These are phyloP conservation scores for Drosophila guanche DNA, from an alignment of 1,140 invertebrate species.

Conservation along the genomic window DNA sequence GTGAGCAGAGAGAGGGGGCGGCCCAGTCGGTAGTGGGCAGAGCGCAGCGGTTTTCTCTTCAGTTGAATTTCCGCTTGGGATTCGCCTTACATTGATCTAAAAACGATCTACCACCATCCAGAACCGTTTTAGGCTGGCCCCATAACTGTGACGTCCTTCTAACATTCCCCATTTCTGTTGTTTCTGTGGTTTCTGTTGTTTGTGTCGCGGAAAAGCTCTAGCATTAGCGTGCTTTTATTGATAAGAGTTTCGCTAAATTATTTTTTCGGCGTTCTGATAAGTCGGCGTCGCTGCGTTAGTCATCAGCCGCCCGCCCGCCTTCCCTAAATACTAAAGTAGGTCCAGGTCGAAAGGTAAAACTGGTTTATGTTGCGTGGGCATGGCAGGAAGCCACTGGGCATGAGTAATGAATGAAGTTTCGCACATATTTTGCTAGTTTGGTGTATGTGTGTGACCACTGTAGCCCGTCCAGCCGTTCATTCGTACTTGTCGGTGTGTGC, in stretches of 20 bases:
- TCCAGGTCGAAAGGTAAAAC: conserved; percentile 31
- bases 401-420: conserved; percentile 63
- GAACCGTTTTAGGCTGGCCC: background rate
- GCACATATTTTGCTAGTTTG: conserved; percentile 33
- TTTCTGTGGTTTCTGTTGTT: conserved; percentile 1
- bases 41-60: conserved; percentile 13
- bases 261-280: conserved; percentile 38
- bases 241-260: conserved; percentile 29
- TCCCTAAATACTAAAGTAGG: background rate
- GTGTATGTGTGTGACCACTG: conserved; percentile 3
- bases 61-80: conserved; percentile 14
- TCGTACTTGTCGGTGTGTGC: conserved; percentile 9
- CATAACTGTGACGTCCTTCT: conserved; percentile 29
- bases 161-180: conserved; percentile 10
- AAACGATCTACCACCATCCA: too few species aligned
- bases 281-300: conserved; percentile 35
- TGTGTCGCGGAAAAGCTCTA: background rate
- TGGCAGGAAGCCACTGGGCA: conserved; percentile 4
- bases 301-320: conserved; percentile 7
- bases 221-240: conserved; percentile 16
- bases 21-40: conserved; percentile 34
- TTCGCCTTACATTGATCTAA: conserved; percentile 1
- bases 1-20: conserved; percentile 49
- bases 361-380: conserved; percentile 37
- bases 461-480: too few species aligned